Evolutionary conservation across 1,140 invertebrate species (phyloP).

Genomic region (Batillaria attramentaria): DNA sequence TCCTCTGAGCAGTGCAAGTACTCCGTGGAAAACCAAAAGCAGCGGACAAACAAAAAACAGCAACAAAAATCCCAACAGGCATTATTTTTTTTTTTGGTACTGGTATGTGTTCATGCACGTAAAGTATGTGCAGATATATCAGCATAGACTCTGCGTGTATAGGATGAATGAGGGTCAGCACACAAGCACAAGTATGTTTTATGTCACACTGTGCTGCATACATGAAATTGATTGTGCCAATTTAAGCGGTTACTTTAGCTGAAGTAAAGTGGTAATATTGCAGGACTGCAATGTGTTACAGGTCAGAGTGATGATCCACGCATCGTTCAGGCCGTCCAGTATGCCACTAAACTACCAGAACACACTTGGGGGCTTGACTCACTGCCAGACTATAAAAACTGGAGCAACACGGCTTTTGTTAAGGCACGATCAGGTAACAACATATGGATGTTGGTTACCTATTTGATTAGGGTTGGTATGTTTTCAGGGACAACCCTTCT

Average conservation of each 20-base stretch:
- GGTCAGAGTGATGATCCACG: constrained; percentile 39
- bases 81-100: too few relatives aligned
- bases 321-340: constrained; percentile 44
- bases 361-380: constrained; percentile 64
- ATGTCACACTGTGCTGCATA: not conserved
- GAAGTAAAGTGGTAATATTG: not conserved
- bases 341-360: constrained; percentile 62
- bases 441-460: not conserved
- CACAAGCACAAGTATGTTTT: not conserved
- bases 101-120: too few relatives aligned
- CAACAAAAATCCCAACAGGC: too few relatives aligned
- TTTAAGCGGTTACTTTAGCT: too few relatives aligned
- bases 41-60: too few relatives aligned
- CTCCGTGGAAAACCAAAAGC: too few relatives aligned
- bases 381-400: constrained; percentile 56
- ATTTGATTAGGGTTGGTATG: not conserved
- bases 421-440: constrained; percentile 47
- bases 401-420: constrained; percentile 55
- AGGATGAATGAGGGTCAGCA: not conserved
- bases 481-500: not conserved
- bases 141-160: too few relatives aligned
- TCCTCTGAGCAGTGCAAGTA: too few relatives aligned
- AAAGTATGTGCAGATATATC: too few relatives aligned
- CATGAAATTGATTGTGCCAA: too few relatives aligned
- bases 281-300: constrained; percentile 13